These are phyloP conservation scores for Ischnus inquisitorius DNA, from an alignment of 2,888 invertebrate genomes.

Conservation along the genomic window DNA sequence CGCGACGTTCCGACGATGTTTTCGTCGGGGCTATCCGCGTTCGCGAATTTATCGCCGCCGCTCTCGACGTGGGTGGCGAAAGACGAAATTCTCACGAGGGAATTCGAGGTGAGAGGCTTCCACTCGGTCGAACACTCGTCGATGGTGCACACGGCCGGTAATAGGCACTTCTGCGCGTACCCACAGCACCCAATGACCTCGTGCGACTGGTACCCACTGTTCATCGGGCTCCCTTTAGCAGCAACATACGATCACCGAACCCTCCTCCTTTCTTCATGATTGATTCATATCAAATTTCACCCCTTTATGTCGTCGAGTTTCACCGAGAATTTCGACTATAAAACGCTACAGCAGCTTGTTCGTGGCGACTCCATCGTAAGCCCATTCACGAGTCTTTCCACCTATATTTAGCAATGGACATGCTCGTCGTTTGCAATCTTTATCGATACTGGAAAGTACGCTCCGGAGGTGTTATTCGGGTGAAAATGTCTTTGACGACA, in stretches of 20 bases:
- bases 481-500: too few relatives aligned
- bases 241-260: not conserved
- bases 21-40: too few relatives aligned
- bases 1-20: too few relatives aligned
- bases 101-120: conserved; percentile 39
- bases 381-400: too few relatives aligned
- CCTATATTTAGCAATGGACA: too few relatives aligned
- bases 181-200: conserved; percentile 29
- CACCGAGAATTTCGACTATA: too few relatives aligned
- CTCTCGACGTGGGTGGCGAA: not conserved
- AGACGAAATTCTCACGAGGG: conserved; percentile 14
- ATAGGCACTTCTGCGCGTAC: conserved; percentile 8
- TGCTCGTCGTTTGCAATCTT: too few relatives aligned
- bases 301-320: too few relatives aligned
- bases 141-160: conserved; percentile 8
- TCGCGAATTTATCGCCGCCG: not conserved
- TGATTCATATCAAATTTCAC: not conserved
- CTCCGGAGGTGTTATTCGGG: too few relatives aligned
- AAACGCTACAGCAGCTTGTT: too few relatives aligned
- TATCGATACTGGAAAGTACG: too few relatives aligned
- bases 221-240: not conserved
- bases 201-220: not conserved
- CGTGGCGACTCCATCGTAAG: too few relatives aligned
- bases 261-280: not conserved
- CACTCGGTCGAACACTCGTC: conserved; percentile 26